These are phyloP conservation scores for Spodoptera frugiperda DNA, from an alignment of 1,140 invertebrate species.

Conservation along the genomic window DNA sequence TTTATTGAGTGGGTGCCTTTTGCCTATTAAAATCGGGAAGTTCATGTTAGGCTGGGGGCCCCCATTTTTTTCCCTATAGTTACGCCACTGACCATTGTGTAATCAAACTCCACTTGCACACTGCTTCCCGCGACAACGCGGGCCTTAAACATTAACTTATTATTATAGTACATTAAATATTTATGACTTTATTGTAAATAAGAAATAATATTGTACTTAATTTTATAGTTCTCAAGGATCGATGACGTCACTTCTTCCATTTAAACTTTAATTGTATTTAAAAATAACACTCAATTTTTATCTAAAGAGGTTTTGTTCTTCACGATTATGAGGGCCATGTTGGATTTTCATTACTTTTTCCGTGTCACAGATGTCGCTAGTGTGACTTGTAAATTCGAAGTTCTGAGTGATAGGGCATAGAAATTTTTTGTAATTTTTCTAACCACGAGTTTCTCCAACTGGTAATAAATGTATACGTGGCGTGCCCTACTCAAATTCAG, in stretches of 20 bases:
- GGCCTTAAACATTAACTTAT: constrained; percentile 78
- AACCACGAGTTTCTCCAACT: too few species aligned
- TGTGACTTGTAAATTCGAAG: too few species aligned
- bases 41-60: too few species aligned
- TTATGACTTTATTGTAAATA: constrained; percentile 81
- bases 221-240: constrained; percentile 62
- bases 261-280: constrained; percentile 29
- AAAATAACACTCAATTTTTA: background rate
- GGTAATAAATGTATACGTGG: background rate
- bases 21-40: too few species aligned
- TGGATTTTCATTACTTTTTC: too few species aligned
- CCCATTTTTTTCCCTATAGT: too few species aligned
- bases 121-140: constrained; percentile 62
- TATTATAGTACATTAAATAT: constrained; percentile 71
- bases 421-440: too few species aligned
- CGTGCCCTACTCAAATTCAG: background rate
- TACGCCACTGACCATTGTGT: background rate
- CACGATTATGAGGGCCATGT: too few species aligned
- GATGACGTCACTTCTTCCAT: constrained; percentile 54
- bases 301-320: too few species aligned
- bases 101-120: constrained; percentile 48
- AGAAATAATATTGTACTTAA: constrained; percentile 83
- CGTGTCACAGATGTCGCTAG: too few species aligned
- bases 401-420: too few species aligned
- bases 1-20: too few species aligned